These are phyloP conservation scores for Phyto melanocephala DNA, from an alignment of 2,888 invertebrate genomes.

Conservation along the genomic window DNA sequence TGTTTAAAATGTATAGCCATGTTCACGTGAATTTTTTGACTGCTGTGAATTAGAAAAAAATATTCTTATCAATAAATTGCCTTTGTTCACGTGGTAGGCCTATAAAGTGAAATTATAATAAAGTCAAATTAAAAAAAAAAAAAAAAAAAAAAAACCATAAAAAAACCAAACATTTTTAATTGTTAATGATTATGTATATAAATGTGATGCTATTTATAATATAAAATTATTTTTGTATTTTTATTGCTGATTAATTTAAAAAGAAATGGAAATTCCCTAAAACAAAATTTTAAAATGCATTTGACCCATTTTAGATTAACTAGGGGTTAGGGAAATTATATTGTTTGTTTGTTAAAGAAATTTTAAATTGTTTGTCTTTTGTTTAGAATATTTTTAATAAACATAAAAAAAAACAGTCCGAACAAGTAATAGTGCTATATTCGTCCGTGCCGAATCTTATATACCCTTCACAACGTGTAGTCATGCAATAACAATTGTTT, in stretches of 20 bases:
- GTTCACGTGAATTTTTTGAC: conserved; percentile 47
- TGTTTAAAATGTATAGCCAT: neutral
- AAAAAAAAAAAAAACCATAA: neutral
- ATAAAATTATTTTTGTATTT: neutral
- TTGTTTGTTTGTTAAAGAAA: too few species aligned
- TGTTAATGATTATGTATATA: neutral
- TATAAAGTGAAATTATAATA: neutral
- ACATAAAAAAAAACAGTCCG: too few species aligned
- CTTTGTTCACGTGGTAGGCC: conserved; percentile 44
- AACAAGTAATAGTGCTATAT: too few species aligned
- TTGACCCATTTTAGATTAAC: neutral
- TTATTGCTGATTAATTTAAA: neutral
- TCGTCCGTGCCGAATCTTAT: too few species aligned
- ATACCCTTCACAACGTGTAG: too few species aligned
- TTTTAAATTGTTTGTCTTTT: too few species aligned
- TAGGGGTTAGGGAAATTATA: neutral
- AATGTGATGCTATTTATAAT: neutral
- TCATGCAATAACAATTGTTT: too few species aligned
- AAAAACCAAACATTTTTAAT: too few species aligned
- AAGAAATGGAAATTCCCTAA: neutral
- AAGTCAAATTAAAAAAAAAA: neutral
- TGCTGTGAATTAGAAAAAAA: conserved; percentile 4
- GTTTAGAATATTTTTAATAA: too few species aligned
- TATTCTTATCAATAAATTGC: neutral
- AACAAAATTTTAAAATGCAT: neutral